A percentile compares a stretch with the other conserved stretches of the same genome.
Evolutionary conservation across 2,888 invertebrate species (phyloP).

Genomic region (Odontomyia ornata): DNA sequence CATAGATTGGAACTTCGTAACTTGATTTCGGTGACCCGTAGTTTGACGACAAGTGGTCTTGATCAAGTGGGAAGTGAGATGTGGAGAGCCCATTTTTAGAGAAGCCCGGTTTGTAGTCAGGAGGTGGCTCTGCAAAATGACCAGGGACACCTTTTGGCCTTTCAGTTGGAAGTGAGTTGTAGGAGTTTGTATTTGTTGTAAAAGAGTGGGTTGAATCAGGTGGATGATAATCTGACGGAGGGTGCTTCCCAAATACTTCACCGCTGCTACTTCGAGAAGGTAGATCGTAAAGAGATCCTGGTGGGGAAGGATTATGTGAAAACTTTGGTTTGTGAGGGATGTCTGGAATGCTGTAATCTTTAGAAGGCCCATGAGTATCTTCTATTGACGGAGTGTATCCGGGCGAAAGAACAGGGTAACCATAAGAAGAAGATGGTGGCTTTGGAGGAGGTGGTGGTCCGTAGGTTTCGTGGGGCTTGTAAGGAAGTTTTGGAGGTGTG

Average conservation of each 20-base stretch:
- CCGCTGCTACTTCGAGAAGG: neutral
- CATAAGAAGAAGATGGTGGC: conserved; percentile 31
- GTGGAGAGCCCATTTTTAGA: conserved; percentile 54
- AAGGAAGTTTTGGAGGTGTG: neutral
- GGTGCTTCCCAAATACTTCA: conserved; percentile 55
- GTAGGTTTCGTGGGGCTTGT: conserved; percentile 47
- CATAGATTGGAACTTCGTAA: conserved; percentile 63
- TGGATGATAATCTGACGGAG: conserved; percentile 46
- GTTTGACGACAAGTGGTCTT: conserved; percentile 58
- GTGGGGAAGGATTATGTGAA: conserved; percentile 39
- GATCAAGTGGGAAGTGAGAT: conserved; percentile 58
- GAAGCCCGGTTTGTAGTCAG: conserved; percentile 47
- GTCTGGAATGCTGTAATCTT: conserved; percentile 29
- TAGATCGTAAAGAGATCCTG: conserved; percentile 11
- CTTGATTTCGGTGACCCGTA: conserved; percentile 62
- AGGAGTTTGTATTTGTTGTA: conserved; percentile 12
- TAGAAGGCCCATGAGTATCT: conserved; percentile 40
- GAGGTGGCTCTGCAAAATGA: conserved; percentile 55
- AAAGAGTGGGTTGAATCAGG: conserved; percentile 45
- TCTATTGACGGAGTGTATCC: conserved; percentile 44
- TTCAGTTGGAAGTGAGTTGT: conserved; percentile 36
- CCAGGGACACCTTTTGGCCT: conserved; percentile 48
- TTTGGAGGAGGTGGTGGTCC: conserved; percentile 40
- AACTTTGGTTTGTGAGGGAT: conserved; percentile 36
- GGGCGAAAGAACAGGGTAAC: conserved; percentile 8